Evolutionary conservation across 2,888 invertebrate species (phyloP), one percentile per base, ranked within the genome.

Genomic region (Smittia sp.): DNA sequence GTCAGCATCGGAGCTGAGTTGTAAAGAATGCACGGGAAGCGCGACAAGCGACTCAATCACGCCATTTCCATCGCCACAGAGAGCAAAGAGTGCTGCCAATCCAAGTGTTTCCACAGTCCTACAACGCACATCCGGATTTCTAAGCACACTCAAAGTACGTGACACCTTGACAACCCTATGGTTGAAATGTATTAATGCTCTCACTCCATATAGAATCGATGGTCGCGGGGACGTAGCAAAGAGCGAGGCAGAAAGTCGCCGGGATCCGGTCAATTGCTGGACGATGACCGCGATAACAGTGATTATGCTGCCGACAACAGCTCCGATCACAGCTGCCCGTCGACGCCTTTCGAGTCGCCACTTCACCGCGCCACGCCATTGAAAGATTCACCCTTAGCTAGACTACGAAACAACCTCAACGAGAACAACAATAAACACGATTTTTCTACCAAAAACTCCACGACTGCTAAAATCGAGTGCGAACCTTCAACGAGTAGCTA

Each of bases 251-350:
- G 86, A 78, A 87, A 87, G 77, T 85, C 86, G 1, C 87, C 86
- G 41, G 84, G 85, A 75, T 27, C 69, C 1, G 18, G 39, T 22
- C 85, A 85, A 74, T 85, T 86, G 1, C 77, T 79, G 74, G 79
- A 84, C 77, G 82, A 83, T 3, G 87, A 87, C 78, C 87, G 87
- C 80, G 89, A 88, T 78, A 88, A 88, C 76, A 87, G 89, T 9
- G 90, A 90, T 78, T 90, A 90, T 81, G 90, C 90, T 0, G 92
- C 92, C 41, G 93, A 93, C 81, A 89, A 91, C 78, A 92, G 92
- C 77, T 92, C 92, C 0, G 89, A 89, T 76, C 86, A 87, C 77
- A 87, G 87, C 79, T 89, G 87, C 77, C 86, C 86, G 18, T 83
- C 83, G 41, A 81, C 83, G 78, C 85, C 87, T 79, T 89, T 90